Percentiles rank a stretch among this genome's conserved stretches.
phyloP scores from a whole-genome alignment of 2,797 vertebrate genomes.

The Takifugu ocellatus region DNA sequence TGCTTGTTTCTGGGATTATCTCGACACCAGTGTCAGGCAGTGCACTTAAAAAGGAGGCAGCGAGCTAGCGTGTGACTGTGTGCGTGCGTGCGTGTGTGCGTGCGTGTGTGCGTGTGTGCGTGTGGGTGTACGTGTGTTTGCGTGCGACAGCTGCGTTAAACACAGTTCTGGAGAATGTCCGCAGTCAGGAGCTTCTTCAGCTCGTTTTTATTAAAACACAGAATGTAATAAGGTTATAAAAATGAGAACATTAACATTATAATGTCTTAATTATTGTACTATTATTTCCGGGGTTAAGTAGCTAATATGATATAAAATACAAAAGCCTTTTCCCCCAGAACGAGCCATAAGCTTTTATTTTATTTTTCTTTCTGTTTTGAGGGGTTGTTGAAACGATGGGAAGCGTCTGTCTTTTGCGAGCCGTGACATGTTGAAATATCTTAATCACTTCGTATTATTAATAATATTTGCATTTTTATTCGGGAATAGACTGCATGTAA shows the following conservation, averaged over 20 bases:
- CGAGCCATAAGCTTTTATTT: conserved; percentile 39
- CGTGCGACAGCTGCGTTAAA: too few species aligned
- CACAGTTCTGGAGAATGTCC: too few species aligned
- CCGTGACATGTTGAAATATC: conserved; percentile 59
- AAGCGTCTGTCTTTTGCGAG: conserved; percentile 66
- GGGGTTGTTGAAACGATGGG: conserved; percentile 25
- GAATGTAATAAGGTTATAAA: conserved; percentile 71
- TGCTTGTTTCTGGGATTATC: conserved; percentile 19
- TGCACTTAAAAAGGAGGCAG: conserved; percentile 41
- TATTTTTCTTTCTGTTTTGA: conserved; percentile 39
- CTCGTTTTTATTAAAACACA: conserved; percentile 30
- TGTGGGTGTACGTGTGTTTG: too few species aligned
- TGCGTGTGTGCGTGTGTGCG: too few species aligned
- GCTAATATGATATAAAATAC: too few species aligned
- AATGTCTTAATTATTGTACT: conserved; percentile 78
- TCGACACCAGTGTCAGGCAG: conserved; percentile 17
- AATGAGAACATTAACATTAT: conserved; percentile 78
- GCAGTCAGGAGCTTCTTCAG: not conserved
- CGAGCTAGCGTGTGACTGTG: not conserved
- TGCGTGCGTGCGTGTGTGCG: too few species aligned
- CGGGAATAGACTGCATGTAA: conserved; percentile 81
- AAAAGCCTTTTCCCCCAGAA: too few species aligned
- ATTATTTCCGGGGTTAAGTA: conserved; percentile 62
- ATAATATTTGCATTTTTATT: conserved; percentile 67
- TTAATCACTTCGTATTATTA: conserved; percentile 67